Evolutionary conservation across 2,797 vertebrate genomes (phyloP).

Genomic region (Crocodylus rhombifer): DNA sequence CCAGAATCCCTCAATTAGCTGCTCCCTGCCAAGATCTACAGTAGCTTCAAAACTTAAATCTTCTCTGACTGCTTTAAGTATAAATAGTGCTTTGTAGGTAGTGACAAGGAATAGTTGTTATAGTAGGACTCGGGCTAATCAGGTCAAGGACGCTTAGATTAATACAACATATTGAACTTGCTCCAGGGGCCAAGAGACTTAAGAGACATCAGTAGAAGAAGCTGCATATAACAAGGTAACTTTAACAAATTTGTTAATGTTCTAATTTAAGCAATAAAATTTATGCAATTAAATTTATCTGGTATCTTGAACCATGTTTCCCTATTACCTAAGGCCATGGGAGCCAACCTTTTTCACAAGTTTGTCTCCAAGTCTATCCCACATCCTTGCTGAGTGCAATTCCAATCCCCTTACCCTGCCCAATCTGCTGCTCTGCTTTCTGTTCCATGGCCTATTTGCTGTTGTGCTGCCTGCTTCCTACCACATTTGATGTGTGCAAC

Average conservation of each 20-base stretch:
- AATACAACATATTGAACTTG: neutral
- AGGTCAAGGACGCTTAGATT: slow-evolving; percentile 12
- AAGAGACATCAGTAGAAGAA: neutral
- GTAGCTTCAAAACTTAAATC: slow-evolving; percentile 4
- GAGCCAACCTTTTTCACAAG: too few species aligned
- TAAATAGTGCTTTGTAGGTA: slow-evolving; percentile 7
- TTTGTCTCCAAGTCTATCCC: too few species aligned
- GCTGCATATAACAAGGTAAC: neutral
- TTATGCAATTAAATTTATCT: neutral
- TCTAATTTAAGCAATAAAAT: neutral
- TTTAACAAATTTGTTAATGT: neutral
- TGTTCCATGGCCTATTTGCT: too few species aligned
- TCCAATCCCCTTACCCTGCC: too few species aligned
- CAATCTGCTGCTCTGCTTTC: neutral
- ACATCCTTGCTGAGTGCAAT: too few species aligned
- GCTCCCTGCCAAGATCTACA: neutral
- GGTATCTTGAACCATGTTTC: neutral
- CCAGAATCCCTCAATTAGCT: slow-evolving; percentile 44
- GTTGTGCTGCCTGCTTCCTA: too few species aligned
- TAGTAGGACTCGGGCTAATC: neutral
- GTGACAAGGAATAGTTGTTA: slow-evolving; percentile 57
- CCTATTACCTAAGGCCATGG: neutral
- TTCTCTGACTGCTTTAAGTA: neutral
- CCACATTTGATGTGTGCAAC: too few species aligned
- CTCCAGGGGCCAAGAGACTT: neutral